Evolutionary conservation across 1,140 invertebrate species (phyloP).

Genomic region (Hypsibius dujardini): DNA sequence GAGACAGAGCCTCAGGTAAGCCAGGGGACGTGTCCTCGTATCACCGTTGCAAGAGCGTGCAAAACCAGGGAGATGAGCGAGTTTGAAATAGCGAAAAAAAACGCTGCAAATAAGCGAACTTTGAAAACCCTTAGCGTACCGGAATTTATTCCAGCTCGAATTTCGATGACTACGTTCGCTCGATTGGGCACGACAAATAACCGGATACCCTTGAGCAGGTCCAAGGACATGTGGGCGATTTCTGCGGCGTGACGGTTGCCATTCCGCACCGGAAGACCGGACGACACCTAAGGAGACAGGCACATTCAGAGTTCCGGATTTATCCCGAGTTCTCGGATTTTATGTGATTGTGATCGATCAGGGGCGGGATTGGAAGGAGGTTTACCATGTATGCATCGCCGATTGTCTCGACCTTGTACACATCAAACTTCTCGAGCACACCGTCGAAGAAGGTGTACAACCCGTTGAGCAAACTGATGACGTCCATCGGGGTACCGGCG

Average conservation of each 20-base stretch:
- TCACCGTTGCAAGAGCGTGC: too few relatives aligned
- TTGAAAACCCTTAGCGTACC: conserved; percentile 27
- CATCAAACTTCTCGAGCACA: conserved; percentile 34
- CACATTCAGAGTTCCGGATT: background rate
- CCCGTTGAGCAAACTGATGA: conserved; percentile 36
- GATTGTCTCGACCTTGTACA: conserved; percentile 32
- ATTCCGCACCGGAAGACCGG: conserved; percentile 25
- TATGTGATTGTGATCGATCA: conserved; percentile 26
- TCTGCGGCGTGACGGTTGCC: conserved; percentile 38
- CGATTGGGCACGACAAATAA: conserved; percentile 41
- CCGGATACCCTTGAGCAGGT: conserved; percentile 37
- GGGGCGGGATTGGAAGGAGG: too few relatives aligned
- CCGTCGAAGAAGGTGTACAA: conserved; percentile 36
- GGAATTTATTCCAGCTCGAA: conserved; percentile 44
- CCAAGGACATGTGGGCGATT: conserved; percentile 43
- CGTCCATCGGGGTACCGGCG: conserved; percentile 36
- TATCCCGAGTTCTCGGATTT: conserved; percentile 42
- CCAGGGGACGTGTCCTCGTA: too few relatives aligned
- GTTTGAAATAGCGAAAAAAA: too few relatives aligned
- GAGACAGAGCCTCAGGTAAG: too few relatives aligned
- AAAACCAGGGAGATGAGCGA: too few relatives aligned
- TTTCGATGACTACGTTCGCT: conserved; percentile 37
- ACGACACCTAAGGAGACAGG: conserved; percentile 22
- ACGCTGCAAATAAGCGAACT: too few relatives aligned
- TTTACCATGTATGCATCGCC: conserved; percentile 34